Conservation (phyloP, 1,140 invertebrate genomes). For the Akabosia matsudoensis region DNA sequence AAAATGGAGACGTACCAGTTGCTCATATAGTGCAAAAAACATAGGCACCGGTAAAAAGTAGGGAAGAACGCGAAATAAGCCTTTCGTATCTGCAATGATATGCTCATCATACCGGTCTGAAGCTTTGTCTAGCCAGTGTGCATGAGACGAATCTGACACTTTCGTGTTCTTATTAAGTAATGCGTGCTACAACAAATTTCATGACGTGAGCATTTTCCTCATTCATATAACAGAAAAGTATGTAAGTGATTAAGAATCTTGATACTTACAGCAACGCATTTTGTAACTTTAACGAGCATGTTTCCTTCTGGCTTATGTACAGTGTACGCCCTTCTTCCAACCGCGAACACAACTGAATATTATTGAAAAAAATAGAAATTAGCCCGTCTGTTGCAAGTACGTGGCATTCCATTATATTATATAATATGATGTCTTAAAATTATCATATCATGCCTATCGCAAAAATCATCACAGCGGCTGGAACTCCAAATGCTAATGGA, state of each 20-base stretch:
- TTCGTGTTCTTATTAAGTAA: not conserved
- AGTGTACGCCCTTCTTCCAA: constrained; percentile 33
- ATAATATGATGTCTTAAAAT: not conserved
- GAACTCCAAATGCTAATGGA: constrained; percentile 61
- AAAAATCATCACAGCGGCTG: constrained; percentile 56
- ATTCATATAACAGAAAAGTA: not conserved
- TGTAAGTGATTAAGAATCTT: too few species aligned
- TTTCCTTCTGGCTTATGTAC: constrained; percentile 34
- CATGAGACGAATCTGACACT: too few species aligned
- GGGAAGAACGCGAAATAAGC: constrained; percentile 54
- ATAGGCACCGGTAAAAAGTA: constrained; percentile 61
- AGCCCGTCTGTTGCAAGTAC: too few species aligned
- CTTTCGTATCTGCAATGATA: constrained; percentile 56
- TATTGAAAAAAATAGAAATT: not conserved
- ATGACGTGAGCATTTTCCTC: not conserved
- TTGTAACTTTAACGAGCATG: constrained; percentile 28
- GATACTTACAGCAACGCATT: constrained; percentile 35
- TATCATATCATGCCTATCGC: constrained; percentile 52
- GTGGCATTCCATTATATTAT: not conserved
- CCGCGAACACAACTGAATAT: not conserved
- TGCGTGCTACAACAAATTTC: not conserved
- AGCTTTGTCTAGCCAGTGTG: constrained; percentile 62
- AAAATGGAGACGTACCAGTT: constrained; percentile 48
- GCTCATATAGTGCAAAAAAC: constrained; percentile 61
- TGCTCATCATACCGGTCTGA: constrained; percentile 54